These are phyloP conservation scores for Latrodectus hesperus DNA, from an alignment of 2,888 invertebrate species.

Conservation along the genomic window DNA sequence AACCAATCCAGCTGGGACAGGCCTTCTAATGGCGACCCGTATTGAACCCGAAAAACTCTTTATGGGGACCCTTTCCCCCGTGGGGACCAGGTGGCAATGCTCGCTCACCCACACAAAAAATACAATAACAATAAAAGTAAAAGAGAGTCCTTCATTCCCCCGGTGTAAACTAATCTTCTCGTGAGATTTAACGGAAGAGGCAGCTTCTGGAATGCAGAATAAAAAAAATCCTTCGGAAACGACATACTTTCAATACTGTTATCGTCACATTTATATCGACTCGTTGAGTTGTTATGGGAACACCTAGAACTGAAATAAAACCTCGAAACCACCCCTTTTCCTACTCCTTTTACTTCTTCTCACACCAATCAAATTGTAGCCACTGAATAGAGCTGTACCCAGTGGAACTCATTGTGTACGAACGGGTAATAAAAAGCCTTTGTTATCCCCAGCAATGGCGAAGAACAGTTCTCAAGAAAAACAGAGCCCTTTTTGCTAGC, in stretches of 20 bases:
- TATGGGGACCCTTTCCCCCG: constrained; percentile 3
- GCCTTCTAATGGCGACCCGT: constrained; percentile 12
- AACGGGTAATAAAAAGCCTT: constrained; percentile 27
- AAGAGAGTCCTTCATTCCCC: background rate
- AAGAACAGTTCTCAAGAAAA: constrained; percentile 31
- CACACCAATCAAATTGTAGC: constrained; percentile 43
- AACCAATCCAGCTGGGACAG: constrained; percentile 30
- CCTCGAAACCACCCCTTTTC: constrained; percentile 19
- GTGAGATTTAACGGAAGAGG: constrained; percentile 1
- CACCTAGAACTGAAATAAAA: constrained; percentile 22
- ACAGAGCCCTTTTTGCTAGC: constrained; percentile 11
- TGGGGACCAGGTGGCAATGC: constrained; percentile 24
- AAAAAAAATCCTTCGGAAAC: background rate
- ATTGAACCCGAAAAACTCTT: constrained; percentile 20
- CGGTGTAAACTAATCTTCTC: constrained; percentile 43
- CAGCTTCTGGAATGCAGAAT: constrained; percentile 10
- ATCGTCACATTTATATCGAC: constrained; percentile 32
- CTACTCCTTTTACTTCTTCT: background rate
- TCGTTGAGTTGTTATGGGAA: constrained; percentile 18
- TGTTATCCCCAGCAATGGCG: constrained; percentile 23
- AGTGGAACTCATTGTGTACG: constrained; percentile 26
- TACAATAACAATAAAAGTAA: background rate
- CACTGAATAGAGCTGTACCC: background rate
- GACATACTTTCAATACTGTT: constrained; percentile 24
- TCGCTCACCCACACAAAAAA: constrained; percentile 7